These are phyloP conservation scores for Sinocyclocheilus anophthalmus DNA, from an alignment of 2,113 vertebrate species.

Conservation along the genomic window DNA sequence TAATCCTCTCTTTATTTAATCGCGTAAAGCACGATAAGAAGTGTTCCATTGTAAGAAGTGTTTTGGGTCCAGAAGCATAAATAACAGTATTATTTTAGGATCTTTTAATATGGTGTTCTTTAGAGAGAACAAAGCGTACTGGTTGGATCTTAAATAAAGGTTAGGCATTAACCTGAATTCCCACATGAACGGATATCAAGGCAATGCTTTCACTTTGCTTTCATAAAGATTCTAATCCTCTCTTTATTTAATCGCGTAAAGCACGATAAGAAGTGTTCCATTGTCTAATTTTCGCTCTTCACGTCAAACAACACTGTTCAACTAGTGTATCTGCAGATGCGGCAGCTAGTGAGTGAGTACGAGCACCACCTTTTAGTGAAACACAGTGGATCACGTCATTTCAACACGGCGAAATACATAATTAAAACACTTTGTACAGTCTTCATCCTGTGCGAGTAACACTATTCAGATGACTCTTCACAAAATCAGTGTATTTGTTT, in stretches of 20 bases:
- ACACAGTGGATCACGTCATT: background rate
- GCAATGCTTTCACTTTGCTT: background rate
- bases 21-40: no score
- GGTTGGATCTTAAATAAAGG: background rate
- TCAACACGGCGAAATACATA: background rate
- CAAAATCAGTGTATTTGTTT: background rate
- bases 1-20: no score
- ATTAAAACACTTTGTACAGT: background rate
- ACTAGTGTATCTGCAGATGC: no score
- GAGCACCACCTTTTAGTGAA: background rate
- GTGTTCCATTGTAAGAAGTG: no score
- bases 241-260: no score
- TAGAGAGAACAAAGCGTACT: background rate
- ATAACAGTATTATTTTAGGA: constrained; percentile 31
- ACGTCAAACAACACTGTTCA: no score
- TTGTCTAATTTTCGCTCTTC: no score
- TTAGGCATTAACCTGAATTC: background rate
- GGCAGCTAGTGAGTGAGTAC: no score
- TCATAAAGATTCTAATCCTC: no score
- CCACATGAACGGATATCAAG: background rate
- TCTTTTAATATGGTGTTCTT: constrained; percentile 7
- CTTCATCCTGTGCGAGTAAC: background rate
- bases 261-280: no score
- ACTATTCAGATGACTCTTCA: background rate
- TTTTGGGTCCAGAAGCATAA: background rate